A percentile compares a stretch with the other conserved stretches of the same genome.
Evolutionary conservation across 2,888 invertebrate genomes (phyloP).

Genomic region (Malthinus seriepunctatus): DNA sequence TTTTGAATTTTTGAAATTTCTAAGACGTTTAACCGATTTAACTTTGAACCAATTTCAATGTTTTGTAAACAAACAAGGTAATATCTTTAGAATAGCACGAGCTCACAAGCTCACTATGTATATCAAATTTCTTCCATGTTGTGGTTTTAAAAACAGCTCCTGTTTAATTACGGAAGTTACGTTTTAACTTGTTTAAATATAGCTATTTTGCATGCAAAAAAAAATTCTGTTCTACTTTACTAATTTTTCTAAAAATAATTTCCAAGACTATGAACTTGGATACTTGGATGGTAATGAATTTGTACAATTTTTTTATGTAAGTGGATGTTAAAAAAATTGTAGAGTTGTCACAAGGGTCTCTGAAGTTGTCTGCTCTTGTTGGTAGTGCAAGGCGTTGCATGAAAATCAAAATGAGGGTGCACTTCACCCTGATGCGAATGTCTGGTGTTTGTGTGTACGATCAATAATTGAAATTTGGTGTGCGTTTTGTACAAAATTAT

Average conservation of each 20-base stretch:
- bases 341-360: no score
- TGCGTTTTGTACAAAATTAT: no score
- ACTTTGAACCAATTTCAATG: background rate
- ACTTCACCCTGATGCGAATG: slow-evolving; percentile 15
- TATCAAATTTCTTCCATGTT: background rate
- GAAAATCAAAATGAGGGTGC: slow-evolving; percentile 11
- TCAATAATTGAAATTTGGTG: slow-evolving; percentile 12
- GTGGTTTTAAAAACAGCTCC: background rate
- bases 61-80: slow-evolving; percentile 1
- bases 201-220: no score
- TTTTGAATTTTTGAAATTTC: no score
- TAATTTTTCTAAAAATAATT: slow-evolving; percentile 1
- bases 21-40: no score
- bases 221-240: no score
- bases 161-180: slow-evolving; percentile 4
- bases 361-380: no score
- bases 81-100: slow-evolving; percentile 1
- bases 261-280: background rate
- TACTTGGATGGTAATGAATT: background rate
- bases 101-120: background rate
- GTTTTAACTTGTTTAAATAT: background rate
- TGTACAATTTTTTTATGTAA: no score
- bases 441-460: slow-evolving; percentile 18
- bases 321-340: no score
- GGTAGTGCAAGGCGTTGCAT: no score